A percentile compares a stretch with the other conserved stretches of the same genome.
These are phyloP conservation scores for Drosophila limbata DNA, from an alignment of 2,888 invertebrate species.

Conservation along the genomic window DNA sequence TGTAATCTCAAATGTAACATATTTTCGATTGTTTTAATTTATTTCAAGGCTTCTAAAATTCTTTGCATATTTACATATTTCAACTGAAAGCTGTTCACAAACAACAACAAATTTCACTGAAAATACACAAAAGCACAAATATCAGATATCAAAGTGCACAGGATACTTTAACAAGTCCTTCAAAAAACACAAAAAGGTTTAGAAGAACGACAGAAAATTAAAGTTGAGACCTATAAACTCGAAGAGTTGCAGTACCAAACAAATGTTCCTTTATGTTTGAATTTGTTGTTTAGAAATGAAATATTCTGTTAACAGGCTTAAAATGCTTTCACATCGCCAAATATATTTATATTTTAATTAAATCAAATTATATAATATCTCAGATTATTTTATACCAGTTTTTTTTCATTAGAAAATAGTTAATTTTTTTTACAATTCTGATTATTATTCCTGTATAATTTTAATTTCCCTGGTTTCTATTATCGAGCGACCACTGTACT, in stretches of 20 bases:
- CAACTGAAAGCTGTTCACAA: background rate
- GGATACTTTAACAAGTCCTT: conserved; percentile 1
- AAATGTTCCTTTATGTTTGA: background rate
- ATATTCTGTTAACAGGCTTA: background rate
- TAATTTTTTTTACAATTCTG: no score
- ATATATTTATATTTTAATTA: background rate
- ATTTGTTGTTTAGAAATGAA: background rate
- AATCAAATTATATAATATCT: background rate
- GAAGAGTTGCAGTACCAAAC: background rate
- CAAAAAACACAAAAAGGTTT: background rate
- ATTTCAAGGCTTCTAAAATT: background rate
- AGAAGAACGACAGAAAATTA: background rate
- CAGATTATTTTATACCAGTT: background rate
- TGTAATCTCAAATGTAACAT: background rate
- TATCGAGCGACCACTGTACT: conserved; percentile 9
- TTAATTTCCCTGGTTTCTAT: background rate
- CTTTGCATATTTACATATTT: background rate
- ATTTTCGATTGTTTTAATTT: background rate
- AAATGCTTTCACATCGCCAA: background rate
- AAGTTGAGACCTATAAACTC: background rate
- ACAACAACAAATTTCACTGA: background rate
- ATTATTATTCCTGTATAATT: background rate
- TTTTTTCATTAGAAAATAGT: background rate
- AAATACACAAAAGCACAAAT: conserved; percentile 8
- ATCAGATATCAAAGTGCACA: conserved; percentile 25